Conservation (phyloP, 2,113 vertebrate species). For the Xenus cinereus region DNA sequence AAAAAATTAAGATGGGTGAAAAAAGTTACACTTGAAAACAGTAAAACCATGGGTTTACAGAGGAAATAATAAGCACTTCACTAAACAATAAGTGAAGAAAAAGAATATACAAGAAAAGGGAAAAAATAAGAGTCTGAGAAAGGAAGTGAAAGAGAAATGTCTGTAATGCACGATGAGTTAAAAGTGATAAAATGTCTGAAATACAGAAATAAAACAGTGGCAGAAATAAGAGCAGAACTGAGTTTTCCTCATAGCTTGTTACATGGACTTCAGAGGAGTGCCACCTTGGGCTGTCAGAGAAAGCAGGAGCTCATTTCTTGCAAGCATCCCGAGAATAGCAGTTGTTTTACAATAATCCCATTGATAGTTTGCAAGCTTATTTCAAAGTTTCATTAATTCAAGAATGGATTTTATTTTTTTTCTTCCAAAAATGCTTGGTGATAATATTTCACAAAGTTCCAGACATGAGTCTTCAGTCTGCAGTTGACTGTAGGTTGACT, state of each 20-base stretch:
- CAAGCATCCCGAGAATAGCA: background rate
- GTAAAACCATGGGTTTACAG: background rate
- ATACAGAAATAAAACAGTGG: background rate
- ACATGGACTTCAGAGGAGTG: background rate
- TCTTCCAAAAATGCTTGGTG: background rate
- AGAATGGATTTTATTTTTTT: background rate
- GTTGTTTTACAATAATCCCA: background rate
- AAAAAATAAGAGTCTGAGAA: background rate
- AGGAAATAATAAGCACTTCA: background rate
- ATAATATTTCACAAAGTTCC: constrained; percentile 35
- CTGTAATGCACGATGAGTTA: background rate
- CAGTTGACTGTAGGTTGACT: constrained; percentile 19
- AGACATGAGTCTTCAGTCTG: constrained; percentile 12
- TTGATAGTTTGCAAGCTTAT: background rate
- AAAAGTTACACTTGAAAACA: background rate
- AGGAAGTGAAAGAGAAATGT: background rate
- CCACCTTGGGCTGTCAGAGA: background rate
- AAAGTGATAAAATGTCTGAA: background rate
- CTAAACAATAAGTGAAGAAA: background rate
- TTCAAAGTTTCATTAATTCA: constrained; percentile 4
- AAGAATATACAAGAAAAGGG: background rate
- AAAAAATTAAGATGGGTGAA: background rate
- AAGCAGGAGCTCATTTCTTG: background rate
- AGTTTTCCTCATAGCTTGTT: background rate
- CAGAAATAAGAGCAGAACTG: background rate